Conservation (phyloP, 2,888 invertebrate species). For the Megamerina dolium region DNA sequence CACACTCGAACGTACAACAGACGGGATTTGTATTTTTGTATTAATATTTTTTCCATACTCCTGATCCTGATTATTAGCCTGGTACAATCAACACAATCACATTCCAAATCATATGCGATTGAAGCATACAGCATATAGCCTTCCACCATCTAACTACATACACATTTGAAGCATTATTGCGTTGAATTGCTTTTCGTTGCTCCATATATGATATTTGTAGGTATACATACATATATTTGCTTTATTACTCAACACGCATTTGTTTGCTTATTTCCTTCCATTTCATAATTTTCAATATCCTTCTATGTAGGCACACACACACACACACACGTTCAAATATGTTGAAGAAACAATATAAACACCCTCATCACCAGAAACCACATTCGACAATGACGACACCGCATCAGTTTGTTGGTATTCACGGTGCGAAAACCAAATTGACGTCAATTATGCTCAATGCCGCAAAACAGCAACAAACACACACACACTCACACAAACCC, state of each 20-base stretch:
- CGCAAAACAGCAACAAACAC: too few species aligned
- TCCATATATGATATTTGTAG: too few species aligned
- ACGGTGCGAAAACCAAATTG: slow-evolving; percentile 51
- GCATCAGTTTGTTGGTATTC: too few species aligned
- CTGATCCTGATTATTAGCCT: slow-evolving; percentile 36
- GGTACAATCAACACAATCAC: not conserved
- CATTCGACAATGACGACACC: not conserved
- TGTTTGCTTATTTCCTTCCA: slow-evolving; percentile 19
- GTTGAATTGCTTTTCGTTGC: too few species aligned
- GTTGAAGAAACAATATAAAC: too few species aligned
- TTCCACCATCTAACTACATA: slow-evolving; percentile 4
- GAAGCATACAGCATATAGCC: not conserved
- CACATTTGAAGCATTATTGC: too few species aligned
- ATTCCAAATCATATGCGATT: not conserved
- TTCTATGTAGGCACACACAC: too few species aligned
- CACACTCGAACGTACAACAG: too few species aligned
- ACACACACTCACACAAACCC: slow-evolving; percentile 30
- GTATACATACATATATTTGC: slow-evolving; percentile 9
- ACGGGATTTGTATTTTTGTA: too few species aligned
- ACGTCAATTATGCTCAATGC: slow-evolving; percentile 52
- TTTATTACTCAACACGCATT: slow-evolving; percentile 12
- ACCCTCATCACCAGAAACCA: not conserved
- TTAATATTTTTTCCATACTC: too few species aligned
- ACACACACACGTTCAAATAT: too few species aligned
- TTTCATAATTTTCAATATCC: slow-evolving; percentile 33